Evolutionary conservation across 1,140 invertebrate genomes (phyloP), one percentile per base, ranked within the genome.

Genomic region (Drosophila bipectinata): DNA sequence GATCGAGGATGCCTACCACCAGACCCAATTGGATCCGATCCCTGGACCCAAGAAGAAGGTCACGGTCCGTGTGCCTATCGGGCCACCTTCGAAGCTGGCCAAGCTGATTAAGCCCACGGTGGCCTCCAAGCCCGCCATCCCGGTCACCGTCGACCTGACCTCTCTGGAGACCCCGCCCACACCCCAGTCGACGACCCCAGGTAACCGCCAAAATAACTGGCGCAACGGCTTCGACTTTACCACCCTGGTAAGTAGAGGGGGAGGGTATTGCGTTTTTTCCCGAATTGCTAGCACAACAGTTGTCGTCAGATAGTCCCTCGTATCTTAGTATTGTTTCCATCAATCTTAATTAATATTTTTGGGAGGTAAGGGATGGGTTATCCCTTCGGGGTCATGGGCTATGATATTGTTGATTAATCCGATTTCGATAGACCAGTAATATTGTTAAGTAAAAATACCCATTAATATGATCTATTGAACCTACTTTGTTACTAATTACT

Each of bases 41-140:
- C 41, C 14, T 12, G 67, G 59, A 32, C 72, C 62, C 26, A 84
- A 77, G 49, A 72, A 72, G 34, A 62, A 55, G 4, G 44, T 56
- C 8, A 72, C 62, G 10, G 41, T 59, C 0, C 74, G 55, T 1
- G 59, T 77, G 34, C 78, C 77, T 3, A 76, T 81, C 1, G 30
- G 59, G 14, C 73, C 53, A 3, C 63, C 74, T 6, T 69, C 66
- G 44, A 82, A 82, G 15, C 6, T 81, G 9, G 8, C 57, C 28
- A 76, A 68, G 39, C 14, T 87, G 18, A 85, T 85, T 0, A 87
- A 72, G 45, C 82, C 82, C 6, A 85, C 60, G 14, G 63, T 84
- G 44, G 81, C 74, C 10, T 64, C 57, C 2, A 85, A 74, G 1
- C 82, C 81, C 1, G 62, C 80, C 0, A 48, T 66, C 10, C 6